Percentiles rank a stretch among this genome's conserved stretches.
Conservation (phyloP, 1,140 invertebrate genomes). For the Ips typographus region DNA sequence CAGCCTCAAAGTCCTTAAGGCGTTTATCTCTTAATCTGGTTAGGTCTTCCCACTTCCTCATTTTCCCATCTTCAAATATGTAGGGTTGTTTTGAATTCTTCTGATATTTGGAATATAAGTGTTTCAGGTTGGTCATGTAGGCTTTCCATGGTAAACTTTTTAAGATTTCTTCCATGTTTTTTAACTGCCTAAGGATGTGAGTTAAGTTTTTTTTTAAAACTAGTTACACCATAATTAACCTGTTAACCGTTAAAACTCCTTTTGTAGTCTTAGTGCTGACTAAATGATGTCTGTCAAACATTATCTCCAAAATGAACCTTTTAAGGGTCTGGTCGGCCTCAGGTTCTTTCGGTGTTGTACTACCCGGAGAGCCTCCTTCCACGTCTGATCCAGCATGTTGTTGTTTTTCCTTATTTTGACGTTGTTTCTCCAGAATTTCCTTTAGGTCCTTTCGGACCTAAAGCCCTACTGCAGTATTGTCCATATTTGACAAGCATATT, state of each 20-base stretch:
- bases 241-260: slow-evolving; percentile 33
- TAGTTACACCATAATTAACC: slow-evolving; percentile 15
- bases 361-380: not conserved
- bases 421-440: slow-evolving; percentile 6
- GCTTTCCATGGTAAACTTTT: slow-evolving; percentile 28
- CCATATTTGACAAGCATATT: not conserved
- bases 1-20: not conserved
- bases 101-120: slow-evolving; percentile 26
- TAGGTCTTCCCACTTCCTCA: slow-evolving; percentile 28
- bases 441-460: not conserved
- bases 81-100: slow-evolving; percentile 13
- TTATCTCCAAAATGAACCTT: slow-evolving; percentile 20
- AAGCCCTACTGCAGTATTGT: not conserved
- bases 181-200: slow-evolving; percentile 33
- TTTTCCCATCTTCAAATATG: slow-evolving; percentile 23
- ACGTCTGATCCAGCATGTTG: not conserved
- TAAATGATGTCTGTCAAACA: slow-evolving; percentile 42
- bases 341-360: not conserved
- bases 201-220: slow-evolving; percentile 1
- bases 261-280: slow-evolving; percentile 31
- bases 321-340: not conserved
- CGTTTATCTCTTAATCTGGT: slow-evolving; percentile 21
- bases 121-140: slow-evolving; percentile 36
- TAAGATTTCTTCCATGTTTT: slow-evolving; percentile 39
- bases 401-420: not conserved